phyloP scores from a whole-genome alignment of 1,140 invertebrate species.

The Bursaphelenchus mucronatus region DNA sequence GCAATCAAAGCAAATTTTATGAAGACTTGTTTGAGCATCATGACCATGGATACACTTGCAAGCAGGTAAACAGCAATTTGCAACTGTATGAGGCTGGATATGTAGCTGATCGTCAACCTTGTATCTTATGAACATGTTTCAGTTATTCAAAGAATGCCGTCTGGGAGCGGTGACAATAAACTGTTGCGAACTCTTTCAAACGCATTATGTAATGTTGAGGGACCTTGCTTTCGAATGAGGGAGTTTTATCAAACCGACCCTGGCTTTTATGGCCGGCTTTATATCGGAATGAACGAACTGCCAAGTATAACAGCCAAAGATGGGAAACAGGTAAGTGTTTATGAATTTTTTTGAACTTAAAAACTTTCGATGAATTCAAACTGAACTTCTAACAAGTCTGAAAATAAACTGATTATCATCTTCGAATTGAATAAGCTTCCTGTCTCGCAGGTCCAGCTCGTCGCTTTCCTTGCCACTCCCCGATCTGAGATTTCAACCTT shows the following conservation, averaged over 20 bases:
- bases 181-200: constrained; percentile 14
- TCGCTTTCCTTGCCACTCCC: no score
- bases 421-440: no score
- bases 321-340: constrained; percentile 26
- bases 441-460: no score
- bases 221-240: constrained; percentile 38
- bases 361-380: no score
- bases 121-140: constrained; percentile 27
- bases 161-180: constrained; percentile 22
- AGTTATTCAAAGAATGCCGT: constrained; percentile 30
- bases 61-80: constrained; percentile 25
- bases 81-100: background rate
- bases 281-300: constrained; percentile 33
- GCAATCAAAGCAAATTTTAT: constrained; percentile 24
- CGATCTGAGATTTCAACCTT: constrained; percentile 29
- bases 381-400: background rate
- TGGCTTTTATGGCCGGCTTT: constrained; percentile 34
- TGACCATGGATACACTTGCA: constrained; percentile 27
- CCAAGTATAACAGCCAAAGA: constrained; percentile 23
- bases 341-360: background rate
- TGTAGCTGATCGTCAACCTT: constrained; percentile 27
- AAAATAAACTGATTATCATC: no score
- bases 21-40: constrained; percentile 38
- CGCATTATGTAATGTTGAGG: constrained; percentile 38
- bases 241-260: constrained; percentile 37